phyloP scores from a whole-genome alignment of 1,140 invertebrate species.

The Pantala flavescens region DNA sequence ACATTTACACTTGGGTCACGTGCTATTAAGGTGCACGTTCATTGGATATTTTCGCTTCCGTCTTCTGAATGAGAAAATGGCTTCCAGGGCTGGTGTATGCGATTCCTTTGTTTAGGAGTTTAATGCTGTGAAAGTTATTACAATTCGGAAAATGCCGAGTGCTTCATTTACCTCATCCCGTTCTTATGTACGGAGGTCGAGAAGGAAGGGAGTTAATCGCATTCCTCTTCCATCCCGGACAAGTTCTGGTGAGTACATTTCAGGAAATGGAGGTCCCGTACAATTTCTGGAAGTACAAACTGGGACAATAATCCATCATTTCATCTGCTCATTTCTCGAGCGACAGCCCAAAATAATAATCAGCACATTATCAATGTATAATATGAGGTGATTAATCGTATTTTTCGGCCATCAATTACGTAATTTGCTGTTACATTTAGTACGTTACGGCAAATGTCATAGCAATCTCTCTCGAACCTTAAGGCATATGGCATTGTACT shows the following conservation, averaged over 20 bases:
- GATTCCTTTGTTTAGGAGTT: constrained; percentile 50
- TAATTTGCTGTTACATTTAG: neutral
- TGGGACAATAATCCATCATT: neutral
- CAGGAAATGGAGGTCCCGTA: neutral
- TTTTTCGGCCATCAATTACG: neutral
- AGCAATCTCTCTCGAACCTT: neutral
- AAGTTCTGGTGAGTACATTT: constrained; percentile 47
- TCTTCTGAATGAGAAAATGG: constrained; percentile 45
- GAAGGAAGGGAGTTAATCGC: constrained; percentile 73
- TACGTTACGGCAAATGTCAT: neutral
- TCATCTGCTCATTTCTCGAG: too few relatives aligned
- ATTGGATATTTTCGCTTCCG: constrained; percentile 23
- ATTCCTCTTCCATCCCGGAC: constrained; percentile 70
- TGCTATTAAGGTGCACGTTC: constrained; percentile 14
- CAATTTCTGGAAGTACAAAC: neutral
- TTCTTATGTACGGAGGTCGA: constrained; percentile 72
- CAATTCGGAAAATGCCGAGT: constrained; percentile 64
- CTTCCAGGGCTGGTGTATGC: constrained; percentile 47
- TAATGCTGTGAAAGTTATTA: constrained; percentile 17
- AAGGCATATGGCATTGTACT: neutral
- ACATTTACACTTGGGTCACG: constrained; percentile 27
- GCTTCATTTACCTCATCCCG: constrained; percentile 77
- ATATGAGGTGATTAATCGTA: neutral
- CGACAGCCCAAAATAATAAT: too few relatives aligned
- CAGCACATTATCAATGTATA: neutral